These are phyloP conservation scores for Coptodon rendalli DNA, from an alignment of 2,113 vertebrate genomes.

Conservation along the genomic window DNA sequence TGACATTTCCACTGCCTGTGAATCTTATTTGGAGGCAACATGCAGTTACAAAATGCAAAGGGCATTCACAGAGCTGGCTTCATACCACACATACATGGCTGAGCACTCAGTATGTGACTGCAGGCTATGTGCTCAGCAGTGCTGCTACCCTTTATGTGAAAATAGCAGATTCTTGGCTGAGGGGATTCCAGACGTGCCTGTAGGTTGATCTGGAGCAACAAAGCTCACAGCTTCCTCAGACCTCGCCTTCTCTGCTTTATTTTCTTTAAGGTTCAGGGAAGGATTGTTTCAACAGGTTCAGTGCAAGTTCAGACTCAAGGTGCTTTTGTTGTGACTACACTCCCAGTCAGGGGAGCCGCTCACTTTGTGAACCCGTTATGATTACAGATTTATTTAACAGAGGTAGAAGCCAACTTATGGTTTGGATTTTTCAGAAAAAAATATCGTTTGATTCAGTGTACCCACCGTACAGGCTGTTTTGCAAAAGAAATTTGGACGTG, in stretches of 20 bases:
- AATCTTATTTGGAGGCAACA: neutral
- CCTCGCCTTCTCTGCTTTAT: neutral
- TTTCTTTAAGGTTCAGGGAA: neutral
- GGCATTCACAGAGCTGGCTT: neutral
- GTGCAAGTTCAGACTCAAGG: constrained; percentile 14
- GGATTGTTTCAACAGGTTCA: constrained; percentile 29
- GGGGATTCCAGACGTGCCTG: constrained; percentile 24
- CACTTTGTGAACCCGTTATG: neutral
- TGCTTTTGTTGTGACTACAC: constrained; percentile 7
- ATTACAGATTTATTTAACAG: neutral
- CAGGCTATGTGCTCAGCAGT: neutral
- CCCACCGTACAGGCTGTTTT: neutral
- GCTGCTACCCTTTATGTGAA: neutral
- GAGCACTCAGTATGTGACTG: neutral
- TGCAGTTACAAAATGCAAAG: neutral
- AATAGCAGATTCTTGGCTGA: constrained; percentile 21
- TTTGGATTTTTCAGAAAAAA: neutral
- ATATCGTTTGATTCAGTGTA: neutral
- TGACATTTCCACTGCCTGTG: neutral
- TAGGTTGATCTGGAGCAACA: constrained; percentile 10
- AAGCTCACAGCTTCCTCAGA: constrained; percentile 24
- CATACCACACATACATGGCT: neutral
- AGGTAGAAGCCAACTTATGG: neutral
- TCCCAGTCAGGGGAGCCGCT: neutral
- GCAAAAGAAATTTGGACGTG: neutral